A percentile compares a stretch with the other conserved stretches of the same genome.
Evolutionary conservation across 2,888 invertebrate species (phyloP).

Genomic region (Syritta pipiens): DNA sequence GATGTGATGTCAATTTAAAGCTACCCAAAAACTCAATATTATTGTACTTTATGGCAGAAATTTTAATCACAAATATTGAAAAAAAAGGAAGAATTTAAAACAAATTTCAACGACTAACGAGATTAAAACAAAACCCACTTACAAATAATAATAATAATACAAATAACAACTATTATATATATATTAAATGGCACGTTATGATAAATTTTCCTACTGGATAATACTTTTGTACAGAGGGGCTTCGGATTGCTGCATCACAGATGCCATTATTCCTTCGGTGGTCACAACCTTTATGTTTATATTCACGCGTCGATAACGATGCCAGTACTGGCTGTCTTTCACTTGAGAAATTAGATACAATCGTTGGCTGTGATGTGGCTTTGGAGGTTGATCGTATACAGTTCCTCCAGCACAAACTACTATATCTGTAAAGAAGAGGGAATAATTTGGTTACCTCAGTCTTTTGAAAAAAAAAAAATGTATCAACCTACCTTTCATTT

Average conservation of each 20-base stretch:
- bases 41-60: conserved; percentile 11
- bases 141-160: no score
- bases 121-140: background rate
- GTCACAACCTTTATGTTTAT: conserved; percentile 70
- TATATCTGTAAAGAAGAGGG: conserved; percentile 69
- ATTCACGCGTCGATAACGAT: conserved; percentile 70
- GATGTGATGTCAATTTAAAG: no score
- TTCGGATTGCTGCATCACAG: conserved; percentile 72
- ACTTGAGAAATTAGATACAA: conserved; percentile 71
- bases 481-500: conserved; percentile 70
- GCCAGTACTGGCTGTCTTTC: conserved; percentile 72
- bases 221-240: conserved; percentile 43
- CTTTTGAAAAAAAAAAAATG: background rate
- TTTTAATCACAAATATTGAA: no score
- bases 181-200: no score
- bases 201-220: conserved; percentile 11
- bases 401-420: conserved; percentile 71
- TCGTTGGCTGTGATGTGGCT: conserved; percentile 33
- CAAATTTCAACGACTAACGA: background rate
- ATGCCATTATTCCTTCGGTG: conserved; percentile 72
- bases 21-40: background rate
- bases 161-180: no score
- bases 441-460: background rate
- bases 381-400: conserved; percentile 53
- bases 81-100: no score